Percentiles rank a stretch among this genome's conserved stretches.
Conservation (phyloP, 2,888 invertebrate genomes). For the Drosophila hawaiiensis region DNA sequence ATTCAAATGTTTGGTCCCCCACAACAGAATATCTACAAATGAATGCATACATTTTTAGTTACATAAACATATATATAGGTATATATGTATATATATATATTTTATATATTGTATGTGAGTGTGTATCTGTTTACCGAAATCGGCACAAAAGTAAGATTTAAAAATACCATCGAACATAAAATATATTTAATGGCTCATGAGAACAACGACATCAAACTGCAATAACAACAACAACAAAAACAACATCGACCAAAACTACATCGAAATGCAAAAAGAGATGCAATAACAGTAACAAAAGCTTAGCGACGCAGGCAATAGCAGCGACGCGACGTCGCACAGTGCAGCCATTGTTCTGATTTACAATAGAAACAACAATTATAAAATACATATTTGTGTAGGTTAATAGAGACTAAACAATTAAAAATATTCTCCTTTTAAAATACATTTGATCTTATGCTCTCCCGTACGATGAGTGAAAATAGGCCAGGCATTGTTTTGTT, state of each 20-base stretch:
- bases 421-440: neutral
- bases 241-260: constrained; percentile 21
- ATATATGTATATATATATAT: neutral
- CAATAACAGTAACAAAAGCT: constrained; percentile 43
- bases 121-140: constrained; percentile 10
- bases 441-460: neutral
- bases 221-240: constrained; percentile 28
- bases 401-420: neutral
- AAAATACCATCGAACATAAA: constrained; percentile 56
- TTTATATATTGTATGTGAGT: neutral
- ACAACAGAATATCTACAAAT: neutral
- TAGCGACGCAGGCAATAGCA: constrained; percentile 12
- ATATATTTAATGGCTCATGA: constrained; percentile 58
- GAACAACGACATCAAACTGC: constrained; percentile 26
- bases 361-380: neutral
- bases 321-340: constrained; percentile 14
- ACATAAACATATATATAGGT: neutral
- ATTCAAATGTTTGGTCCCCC: constrained; percentile 1
- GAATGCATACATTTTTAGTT: neutral
- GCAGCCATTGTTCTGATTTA: neutral
- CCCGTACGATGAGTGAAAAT: neutral
- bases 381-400: neutral
- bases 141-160: constrained; percentile 45
- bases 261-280: constrained; percentile 25
- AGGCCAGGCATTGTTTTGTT: neutral